phyloP scores from a whole-genome alignment of 2,888 invertebrate species.

The Erebia epiphron region DNA sequence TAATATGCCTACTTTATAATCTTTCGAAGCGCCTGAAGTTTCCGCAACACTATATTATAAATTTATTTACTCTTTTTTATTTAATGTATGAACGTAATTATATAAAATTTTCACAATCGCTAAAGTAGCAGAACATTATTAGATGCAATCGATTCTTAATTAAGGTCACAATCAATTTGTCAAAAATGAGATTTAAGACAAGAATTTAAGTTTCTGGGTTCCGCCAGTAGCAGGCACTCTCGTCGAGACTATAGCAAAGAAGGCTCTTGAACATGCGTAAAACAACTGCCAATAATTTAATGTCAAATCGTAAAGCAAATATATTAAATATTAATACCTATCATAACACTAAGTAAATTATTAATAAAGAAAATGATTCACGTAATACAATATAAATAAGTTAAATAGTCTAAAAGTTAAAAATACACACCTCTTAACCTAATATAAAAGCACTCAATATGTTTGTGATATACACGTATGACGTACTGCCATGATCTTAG shows the following conservation, averaged over 20 bases:
- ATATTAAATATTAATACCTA: constrained; percentile 81
- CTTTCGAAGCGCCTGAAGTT: constrained; percentile 80
- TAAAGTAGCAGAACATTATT: constrained; percentile 61
- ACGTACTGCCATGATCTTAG: constrained; percentile 50
- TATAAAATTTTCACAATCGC: constrained; percentile 68
- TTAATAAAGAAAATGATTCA: constrained; percentile 80
- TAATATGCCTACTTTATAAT: constrained; percentile 82
- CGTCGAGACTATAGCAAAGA: constrained; percentile 64
- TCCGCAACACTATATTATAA: constrained; percentile 73
- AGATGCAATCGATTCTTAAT: constrained; percentile 50
- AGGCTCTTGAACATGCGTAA: constrained; percentile 70
- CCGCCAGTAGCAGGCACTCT: constrained; percentile 74
- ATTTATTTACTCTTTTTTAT: constrained; percentile 56
- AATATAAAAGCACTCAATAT: constrained; percentile 78
- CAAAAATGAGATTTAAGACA: constrained; percentile 57
- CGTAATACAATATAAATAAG: constrained; percentile 82
- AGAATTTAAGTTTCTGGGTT: constrained; percentile 48
- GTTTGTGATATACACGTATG: constrained; percentile 53
- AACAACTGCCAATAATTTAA: constrained; percentile 77
- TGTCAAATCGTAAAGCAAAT: constrained; percentile 77
- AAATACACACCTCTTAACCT: constrained; percentile 82
- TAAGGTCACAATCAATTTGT: constrained; percentile 64
- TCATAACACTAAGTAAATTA: constrained; percentile 75
- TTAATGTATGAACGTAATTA: constrained; percentile 69
- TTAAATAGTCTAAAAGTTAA: constrained; percentile 83